Evolutionary conservation across 2,797 vertebrate species (phyloP).

Genomic region (Darevskia mixta): DNA sequence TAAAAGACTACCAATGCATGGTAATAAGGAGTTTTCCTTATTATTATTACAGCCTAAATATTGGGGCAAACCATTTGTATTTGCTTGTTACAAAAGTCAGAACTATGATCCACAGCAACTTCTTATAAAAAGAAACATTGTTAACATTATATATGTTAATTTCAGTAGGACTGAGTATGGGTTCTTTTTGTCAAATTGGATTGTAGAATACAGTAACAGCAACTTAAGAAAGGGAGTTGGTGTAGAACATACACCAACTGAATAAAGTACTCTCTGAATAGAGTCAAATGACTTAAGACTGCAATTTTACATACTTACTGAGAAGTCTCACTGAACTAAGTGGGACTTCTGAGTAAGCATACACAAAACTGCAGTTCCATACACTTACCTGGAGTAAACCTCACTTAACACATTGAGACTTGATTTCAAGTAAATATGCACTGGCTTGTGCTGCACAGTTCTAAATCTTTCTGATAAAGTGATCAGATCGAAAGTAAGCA

Average conservation of each 20-base stretch:
- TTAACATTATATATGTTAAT: background rate
- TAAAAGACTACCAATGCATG: background rate
- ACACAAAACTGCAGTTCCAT: background rate
- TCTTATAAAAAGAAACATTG: background rate
- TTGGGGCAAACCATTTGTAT: background rate
- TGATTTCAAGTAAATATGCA: background rate
- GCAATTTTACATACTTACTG: background rate
- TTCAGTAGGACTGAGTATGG: background rate
- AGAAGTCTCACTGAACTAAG: background rate
- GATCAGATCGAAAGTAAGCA: background rate
- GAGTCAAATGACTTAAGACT: background rate
- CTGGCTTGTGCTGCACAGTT: background rate
- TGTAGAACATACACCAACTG: background rate
- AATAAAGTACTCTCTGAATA: background rate
- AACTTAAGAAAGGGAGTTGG: background rate
- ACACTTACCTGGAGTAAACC: background rate
- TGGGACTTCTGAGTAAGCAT: background rate
- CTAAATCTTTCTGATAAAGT: background rate
- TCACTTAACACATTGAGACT: background rate
- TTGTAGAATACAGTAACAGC: background rate
- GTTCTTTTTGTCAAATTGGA: background rate
- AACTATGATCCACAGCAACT: background rate
- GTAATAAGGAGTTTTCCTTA: background rate
- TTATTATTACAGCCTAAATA: slow-evolving; percentile 1
- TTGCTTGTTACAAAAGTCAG: background rate